phyloP scores from a whole-genome alignment of 2,113 vertebrate genomes.

The Rhea pennata region DNA sequence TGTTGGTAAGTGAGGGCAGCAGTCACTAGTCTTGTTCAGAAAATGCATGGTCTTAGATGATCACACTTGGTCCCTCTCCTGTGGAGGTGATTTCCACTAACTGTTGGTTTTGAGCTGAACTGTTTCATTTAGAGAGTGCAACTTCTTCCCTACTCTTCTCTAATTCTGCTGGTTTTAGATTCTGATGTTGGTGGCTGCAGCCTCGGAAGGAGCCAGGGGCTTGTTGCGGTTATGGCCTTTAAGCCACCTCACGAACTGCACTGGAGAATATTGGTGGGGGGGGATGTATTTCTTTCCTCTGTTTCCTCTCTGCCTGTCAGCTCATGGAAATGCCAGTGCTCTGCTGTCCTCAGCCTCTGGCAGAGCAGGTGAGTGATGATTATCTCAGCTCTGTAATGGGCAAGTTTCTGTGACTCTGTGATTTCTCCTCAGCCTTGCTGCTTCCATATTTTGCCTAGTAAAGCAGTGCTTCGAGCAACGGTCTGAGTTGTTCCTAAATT shows the following conservation, averaged over 20 bases:
- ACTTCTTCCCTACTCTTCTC: neutral
- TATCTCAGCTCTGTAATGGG: neutral
- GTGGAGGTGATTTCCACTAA: neutral
- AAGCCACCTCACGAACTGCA: neutral
- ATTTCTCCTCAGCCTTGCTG: neutral
- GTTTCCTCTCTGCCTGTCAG: neutral
- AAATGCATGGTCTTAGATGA: neutral
- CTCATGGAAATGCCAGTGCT: neutral
- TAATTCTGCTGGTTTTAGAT: neutral
- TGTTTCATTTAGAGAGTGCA: neutral
- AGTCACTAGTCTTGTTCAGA: neutral
- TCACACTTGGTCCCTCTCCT: neutral
- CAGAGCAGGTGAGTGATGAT: neutral
- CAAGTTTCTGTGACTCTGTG: neutral
- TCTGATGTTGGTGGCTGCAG: neutral
- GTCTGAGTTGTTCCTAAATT: neutral
- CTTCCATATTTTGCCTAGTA: neutral
- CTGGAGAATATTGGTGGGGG: accelerated
- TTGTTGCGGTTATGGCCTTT: neutral
- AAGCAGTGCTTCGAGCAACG: neutral
- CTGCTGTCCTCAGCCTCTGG: neutral
- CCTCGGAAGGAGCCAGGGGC: neutral
- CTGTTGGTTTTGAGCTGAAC: neutral
- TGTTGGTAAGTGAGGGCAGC: conserved; percentile 34
- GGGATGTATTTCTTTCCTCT: neutral